Base-by-base conservation (phyloP, 2,113 vertebrate genomes). In the Poeciliopsis prolifica region DNA sequence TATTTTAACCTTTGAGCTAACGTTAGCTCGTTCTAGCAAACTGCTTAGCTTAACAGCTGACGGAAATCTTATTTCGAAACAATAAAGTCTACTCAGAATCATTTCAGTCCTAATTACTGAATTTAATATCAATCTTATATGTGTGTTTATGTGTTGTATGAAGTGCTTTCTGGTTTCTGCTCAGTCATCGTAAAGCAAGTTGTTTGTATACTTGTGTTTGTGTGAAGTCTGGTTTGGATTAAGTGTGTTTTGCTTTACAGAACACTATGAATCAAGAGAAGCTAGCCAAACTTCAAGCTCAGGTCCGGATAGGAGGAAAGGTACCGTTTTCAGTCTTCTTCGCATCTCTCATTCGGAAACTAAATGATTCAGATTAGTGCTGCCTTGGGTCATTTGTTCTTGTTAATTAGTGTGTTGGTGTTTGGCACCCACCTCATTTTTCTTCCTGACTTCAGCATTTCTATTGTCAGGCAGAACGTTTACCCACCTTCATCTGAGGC, bases 241-340 rank as follows among this genome's bases (percentile, higher is more conserved):
- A 19, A 15, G 11, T 17, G 0, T 1, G 14, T 0, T 48, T n/a
- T 28, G 29, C 13, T n/a, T 10, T 12, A 62, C 85, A 81, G 87
- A 94, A 95, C 73, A 95, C 61, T 77, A 99, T 99, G 98, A 99
- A 99, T 93, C 97, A 97, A 93, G 98, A 99, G 93, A 99, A 99
- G 79, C 94, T 99, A 70, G 97, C 97, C 86, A 99, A 99, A 94
- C 96, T 99, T 90, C 97, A 99, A 84, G 97, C 97, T 1, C 96
- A 99, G 90, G 98, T 99, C 94, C 98, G 98, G 94, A 99, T 99
- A 99, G 98, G 98, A 88, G 98, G 98, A 94, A 99, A 99, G 97
- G 98, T 99, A 77, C 8, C 12, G 64, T 74, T 12, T 44, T 0
- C 1, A 35, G 1, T 5, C 15, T 29, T 19, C 22, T 7, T 30